Conservation (phyloP, 2,113 vertebrate species). For the Cyanoderma ruficeps region DNA sequence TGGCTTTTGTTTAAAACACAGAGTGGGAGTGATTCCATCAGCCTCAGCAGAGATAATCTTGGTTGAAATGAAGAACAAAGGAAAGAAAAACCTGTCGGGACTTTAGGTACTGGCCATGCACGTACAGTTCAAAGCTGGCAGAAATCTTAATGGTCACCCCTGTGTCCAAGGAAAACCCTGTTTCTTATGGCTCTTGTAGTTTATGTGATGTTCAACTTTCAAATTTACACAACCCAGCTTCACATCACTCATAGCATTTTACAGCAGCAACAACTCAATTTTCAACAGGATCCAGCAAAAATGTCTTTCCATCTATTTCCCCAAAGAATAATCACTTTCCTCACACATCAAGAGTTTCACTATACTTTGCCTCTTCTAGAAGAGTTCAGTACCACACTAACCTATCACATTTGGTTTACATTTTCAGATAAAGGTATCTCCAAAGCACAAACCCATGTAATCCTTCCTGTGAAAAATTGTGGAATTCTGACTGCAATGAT, state of each 20-base stretch:
- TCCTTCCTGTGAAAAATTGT: background rate
- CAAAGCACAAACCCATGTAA: background rate
- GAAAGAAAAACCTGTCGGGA: background rate
- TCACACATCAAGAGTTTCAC: background rate
- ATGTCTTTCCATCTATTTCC: background rate
- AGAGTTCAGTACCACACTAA: background rate
- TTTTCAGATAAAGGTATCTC: background rate
- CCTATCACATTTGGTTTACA: background rate
- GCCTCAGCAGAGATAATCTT: background rate
- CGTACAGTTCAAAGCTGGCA: rapidly evolving
- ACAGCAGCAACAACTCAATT: background rate
- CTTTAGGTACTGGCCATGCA: background rate
- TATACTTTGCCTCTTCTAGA: background rate
- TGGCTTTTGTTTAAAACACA: background rate
- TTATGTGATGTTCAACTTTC: background rate
- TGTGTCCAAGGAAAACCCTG: background rate
- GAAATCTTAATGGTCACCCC: background rate
- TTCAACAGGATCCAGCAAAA: background rate
- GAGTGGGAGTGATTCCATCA: background rate
- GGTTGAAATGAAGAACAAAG: constrained; percentile 1
- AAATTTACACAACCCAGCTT: background rate
- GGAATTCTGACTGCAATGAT: background rate
- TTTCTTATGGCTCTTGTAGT: background rate
- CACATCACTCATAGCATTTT: background rate
- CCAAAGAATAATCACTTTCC: background rate